phyloP scores from a whole-genome alignment of 2,797 vertebrate genomes.

The Paguma larvata region DNA sequence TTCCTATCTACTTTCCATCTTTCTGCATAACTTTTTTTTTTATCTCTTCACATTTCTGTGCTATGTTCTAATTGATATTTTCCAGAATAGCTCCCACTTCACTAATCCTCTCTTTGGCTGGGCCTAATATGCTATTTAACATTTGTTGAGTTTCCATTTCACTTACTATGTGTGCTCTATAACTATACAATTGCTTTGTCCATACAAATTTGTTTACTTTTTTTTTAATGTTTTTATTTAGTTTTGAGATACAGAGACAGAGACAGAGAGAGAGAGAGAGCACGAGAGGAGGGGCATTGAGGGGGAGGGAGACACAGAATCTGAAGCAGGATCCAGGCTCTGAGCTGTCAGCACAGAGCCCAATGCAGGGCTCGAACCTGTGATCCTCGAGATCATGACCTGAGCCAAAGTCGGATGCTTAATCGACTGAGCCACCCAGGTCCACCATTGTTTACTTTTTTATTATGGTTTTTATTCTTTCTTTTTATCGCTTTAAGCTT shows the following conservation, averaged over 20 bases:
- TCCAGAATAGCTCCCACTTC: neutral
- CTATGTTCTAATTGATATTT: slow-evolving; percentile 13
- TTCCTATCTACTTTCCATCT: neutral
- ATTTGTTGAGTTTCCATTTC: slow-evolving; percentile 14
- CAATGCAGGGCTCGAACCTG: too few species aligned
- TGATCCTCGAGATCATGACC: too few species aligned
- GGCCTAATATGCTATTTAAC: slow-evolving; percentile 36
- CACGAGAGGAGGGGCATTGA: too few species aligned
- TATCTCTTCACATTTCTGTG: neutral
- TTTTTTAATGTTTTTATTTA: neutral
- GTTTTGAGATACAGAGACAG: too few species aligned
- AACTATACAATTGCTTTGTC: slow-evolving; percentile 1
- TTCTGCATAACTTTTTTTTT: neutral
- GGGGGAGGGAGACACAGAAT: too few species aligned
- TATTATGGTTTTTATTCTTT: neutral
- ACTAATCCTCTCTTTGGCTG: neutral
- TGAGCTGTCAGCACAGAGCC: too few species aligned
- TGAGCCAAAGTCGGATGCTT: too few species aligned
- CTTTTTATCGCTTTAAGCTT: slow-evolving; percentile 60
- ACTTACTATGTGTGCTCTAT: neutral
- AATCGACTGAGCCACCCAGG: too few species aligned
- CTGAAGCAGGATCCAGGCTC: too few species aligned
- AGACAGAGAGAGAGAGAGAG: too few species aligned
- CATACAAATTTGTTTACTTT: neutral
- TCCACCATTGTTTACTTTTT: neutral